Evolutionary conservation across 2,113 vertebrate genomes (phyloP), one percentile per base, ranked within the genome.

Genomic region (Prunella himalayana): DNA sequence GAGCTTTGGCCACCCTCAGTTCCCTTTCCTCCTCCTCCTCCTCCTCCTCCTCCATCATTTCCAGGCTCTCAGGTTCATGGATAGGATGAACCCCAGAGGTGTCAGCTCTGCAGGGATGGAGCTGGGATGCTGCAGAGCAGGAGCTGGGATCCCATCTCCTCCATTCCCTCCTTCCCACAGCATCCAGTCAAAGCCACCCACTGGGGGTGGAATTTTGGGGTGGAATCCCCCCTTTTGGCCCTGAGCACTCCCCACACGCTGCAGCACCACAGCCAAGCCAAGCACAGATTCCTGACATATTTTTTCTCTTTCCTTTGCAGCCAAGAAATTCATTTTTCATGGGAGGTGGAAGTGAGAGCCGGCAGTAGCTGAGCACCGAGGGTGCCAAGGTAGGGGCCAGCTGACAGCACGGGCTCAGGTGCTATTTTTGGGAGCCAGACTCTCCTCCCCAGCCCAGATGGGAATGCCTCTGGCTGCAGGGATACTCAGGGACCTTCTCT

Each of bases 331-430:
- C 94, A 72, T 68, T 57, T 90, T 98, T 97, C 97, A 97, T 95
- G 96, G 98, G 97, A 97, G 97, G 96, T 97, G 96, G 95, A 82
- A 92, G 97, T 31, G 91, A 76, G 88, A 68, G 61, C 68, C 95
- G 64, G 95, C 96, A 97, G 98, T 97, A 96, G 96, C 97, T 91
- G 93, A 95, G 95, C 91, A 31, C 95, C 70, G 97, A 97, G 96
- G 96, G 90, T 94, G 92, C 83, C 96, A 95, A 97, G 97, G 98
- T 98, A 98, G 20, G 96, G 84, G 94, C 96, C 88, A 76, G 82
- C 80, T 98, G 98, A 97, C 97, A 92, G 96, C 86, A 90, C 77
- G 41, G 97, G 83, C 95, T 96, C 71, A 69, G 42, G 90, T 97
- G 97, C 96, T 97, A 96, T 90, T 97, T 98, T 97, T 97, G 87